Percentiles rank a stretch among this genome's conserved stretches.
Conservation (phyloP, 2,888 invertebrate genomes). For the Perithous albicinctus region DNA sequence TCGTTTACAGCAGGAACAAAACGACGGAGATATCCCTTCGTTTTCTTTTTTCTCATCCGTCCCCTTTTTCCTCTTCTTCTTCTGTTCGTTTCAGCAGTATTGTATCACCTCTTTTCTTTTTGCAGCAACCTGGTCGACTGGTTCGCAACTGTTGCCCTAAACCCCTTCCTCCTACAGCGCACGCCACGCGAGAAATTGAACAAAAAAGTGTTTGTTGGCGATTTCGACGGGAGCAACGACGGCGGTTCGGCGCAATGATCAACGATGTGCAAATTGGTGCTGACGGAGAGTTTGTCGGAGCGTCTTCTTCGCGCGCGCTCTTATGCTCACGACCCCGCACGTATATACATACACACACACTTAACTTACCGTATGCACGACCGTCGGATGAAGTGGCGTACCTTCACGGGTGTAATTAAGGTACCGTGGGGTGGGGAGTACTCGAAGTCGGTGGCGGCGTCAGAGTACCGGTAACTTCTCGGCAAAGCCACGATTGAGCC, state of each 20-base stretch:
- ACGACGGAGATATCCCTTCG: conserved; percentile 46
- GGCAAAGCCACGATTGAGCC: conserved; percentile 3
- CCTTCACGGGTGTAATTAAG: conserved; percentile 64
- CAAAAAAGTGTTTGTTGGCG: conserved; percentile 48
- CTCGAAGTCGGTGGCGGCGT: conserved; percentile 39
- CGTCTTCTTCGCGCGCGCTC: conserved; percentile 51
- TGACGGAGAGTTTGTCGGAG: conserved; percentile 54
- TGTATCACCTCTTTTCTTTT: conserved; percentile 46
- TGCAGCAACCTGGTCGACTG: conserved; percentile 39
- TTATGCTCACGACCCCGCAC: conserved; percentile 30
- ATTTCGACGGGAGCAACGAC: conserved; percentile 62
- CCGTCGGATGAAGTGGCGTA: conserved; percentile 48
- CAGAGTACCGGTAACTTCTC: conserved; percentile 15
- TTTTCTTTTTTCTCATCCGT: conserved; percentile 9
- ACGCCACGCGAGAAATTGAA: conserved; percentile 44
- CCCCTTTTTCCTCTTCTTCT: conserved; percentile 5
- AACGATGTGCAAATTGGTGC: conserved; percentile 69
- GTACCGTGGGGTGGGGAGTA: conserved; percentile 43
- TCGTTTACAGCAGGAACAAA: conserved; percentile 31
- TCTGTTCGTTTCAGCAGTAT: neutral
- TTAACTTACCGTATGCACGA: conserved; percentile 30
- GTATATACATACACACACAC: conserved; percentile 28
- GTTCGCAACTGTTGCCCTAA: conserved; percentile 31
- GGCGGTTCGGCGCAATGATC: conserved; percentile 50
- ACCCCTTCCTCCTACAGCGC: neutral